Conservation (phyloP, 2,113 vertebrate species). For the Aythya baeri region DNA sequence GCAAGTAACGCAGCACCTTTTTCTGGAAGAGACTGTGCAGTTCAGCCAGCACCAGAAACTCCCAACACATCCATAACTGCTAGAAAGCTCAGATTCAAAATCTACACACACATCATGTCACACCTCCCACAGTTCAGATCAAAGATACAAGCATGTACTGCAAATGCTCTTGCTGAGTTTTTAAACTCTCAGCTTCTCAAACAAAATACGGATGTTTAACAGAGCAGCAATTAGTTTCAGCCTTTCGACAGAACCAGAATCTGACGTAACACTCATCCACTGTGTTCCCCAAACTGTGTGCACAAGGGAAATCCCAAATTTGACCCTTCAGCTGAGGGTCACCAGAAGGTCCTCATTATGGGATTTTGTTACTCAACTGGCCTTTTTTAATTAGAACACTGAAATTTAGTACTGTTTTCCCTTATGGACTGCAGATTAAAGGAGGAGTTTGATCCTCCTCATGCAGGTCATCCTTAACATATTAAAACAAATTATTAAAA, state of each 20-base stretch:
- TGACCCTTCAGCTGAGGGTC: not conserved
- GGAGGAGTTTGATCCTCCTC: not conserved
- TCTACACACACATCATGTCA: fast-evolving
- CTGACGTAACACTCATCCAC: not conserved
- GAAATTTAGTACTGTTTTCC: not conserved
- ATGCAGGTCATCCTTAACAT: not conserved
- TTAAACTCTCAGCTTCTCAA: not conserved
- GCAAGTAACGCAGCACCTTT: not conserved
- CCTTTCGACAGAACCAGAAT: not conserved
- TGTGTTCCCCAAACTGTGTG: not conserved
- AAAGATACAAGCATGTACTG: not conserved
- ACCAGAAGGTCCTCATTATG: not conserved
- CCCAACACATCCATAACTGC: not conserved
- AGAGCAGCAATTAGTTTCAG: not conserved
- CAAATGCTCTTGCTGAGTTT: not conserved
- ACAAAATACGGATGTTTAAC: not conserved
- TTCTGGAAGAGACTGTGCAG: not conserved
- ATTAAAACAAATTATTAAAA: not conserved
- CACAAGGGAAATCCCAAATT: not conserved
- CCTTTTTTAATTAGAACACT: not conserved
- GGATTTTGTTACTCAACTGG: not conserved
- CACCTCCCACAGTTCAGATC: not conserved
- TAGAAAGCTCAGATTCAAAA: not conserved
- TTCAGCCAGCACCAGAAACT: not conserved
- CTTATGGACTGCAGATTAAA: not conserved